Conservation (phyloP, 1,140 invertebrate species). For the Lepidostoma basale region DNA sequence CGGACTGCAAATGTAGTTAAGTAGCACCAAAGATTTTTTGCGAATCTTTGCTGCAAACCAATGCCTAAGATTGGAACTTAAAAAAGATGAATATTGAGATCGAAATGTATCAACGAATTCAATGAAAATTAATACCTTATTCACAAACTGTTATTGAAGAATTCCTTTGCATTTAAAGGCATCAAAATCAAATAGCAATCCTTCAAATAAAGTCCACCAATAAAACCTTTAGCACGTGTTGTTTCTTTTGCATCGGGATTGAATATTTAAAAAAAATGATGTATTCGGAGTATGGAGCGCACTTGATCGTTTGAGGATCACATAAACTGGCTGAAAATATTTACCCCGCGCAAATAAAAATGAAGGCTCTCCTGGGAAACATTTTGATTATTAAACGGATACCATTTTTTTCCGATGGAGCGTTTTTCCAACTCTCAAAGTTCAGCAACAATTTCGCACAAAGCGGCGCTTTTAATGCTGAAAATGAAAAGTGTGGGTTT, state of each 20-base stretch:
- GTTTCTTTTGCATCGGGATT: neutral
- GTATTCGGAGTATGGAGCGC: neutral
- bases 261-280: slow-evolving; percentile 2
- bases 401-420: slow-evolving; percentile 10
- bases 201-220: neutral
- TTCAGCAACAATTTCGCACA: neutral
- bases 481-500: slow-evolving; percentile 8
- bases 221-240: neutral
- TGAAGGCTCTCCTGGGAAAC: slow-evolving; percentile 4
- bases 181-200: neutral
- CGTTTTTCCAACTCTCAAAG: neutral
- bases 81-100: too few relatives aligned
- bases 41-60: too few relatives aligned
- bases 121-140: too few relatives aligned
- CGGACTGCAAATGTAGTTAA: too few relatives aligned
- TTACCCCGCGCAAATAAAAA: slow-evolving; percentile 15
- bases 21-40: too few relatives aligned
- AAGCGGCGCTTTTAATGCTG: slow-evolving; percentile 1
- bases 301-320: slow-evolving; percentile 18
- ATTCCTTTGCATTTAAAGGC: too few relatives aligned
- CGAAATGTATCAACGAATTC: too few relatives aligned
- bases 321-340: neutral
- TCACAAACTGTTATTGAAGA: too few relatives aligned
- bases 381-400: slow-evolving; percentile 29
- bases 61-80: too few relatives aligned